phyloP scores from a whole-genome alignment of 92 coral and sea anemone species.

The Umimayanthus chanpuru region DNA sequence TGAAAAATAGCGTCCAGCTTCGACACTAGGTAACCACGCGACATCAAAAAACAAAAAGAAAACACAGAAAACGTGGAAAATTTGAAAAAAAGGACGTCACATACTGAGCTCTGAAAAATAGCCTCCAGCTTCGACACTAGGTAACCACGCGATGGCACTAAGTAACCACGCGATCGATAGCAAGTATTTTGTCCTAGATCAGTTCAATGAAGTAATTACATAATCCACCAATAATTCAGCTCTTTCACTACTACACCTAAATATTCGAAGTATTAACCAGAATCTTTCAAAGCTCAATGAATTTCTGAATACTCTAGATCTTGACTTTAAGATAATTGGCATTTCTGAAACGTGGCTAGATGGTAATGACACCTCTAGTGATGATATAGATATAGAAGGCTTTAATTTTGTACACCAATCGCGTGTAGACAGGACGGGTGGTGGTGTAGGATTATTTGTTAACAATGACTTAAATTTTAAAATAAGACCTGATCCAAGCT shows the following conservation, averaged over 20 bases:
- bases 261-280: constrained; percentile 32
- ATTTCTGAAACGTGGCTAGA: constrained; percentile 47
- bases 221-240: constrained; percentile 2
- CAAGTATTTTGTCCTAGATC: constrained; percentile 33
- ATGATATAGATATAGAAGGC: constrained; percentile 6
- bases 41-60: too few species aligned
- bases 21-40: too few species aligned
- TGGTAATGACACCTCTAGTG: neutral
- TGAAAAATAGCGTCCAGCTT: too few species aligned
- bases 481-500: constrained; percentile 27
- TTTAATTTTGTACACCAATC: constrained; percentile 42
- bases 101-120: too few species aligned
- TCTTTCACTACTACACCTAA: constrained; percentile 9
- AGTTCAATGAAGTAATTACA: constrained; percentile 38
- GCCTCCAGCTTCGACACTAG: too few species aligned
- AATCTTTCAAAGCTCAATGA: constrained; percentile 19
- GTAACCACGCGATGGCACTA: too few species aligned
- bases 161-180: too few species aligned
- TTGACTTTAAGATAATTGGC: constrained; percentile 20
- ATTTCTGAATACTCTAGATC: constrained; percentile 19
- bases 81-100: too few species aligned
- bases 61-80: too few species aligned
- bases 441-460: constrained; percentile 48
- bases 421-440: constrained; percentile 39
- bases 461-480: constrained; percentile 45